Evolutionary conservation across 2,888 invertebrate species (phyloP), one percentile per base, ranked within the genome.

Genomic region (Drosophila monieri): DNA sequence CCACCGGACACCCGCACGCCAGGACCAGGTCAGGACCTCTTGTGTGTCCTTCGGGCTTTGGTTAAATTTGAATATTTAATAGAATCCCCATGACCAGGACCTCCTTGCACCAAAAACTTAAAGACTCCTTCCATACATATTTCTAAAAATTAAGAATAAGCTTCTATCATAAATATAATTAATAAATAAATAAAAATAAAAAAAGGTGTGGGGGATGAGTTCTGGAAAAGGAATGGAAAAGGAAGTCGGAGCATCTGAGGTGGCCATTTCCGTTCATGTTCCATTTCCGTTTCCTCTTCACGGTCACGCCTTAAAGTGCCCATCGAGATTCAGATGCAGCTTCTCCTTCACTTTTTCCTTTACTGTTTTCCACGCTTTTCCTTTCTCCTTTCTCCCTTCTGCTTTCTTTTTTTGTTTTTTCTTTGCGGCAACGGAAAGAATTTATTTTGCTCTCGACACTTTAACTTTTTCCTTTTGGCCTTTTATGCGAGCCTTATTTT

Each of bases 261-360:
- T 39, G 59, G 61, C 56, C 73, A 78, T 54, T 83, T 83, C 78
- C 86, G 83, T 48, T 81, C 43, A 64, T 78, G 72, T 77, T 78
- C 74, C 85, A 81, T 77, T 87, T 87, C 87, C 87, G 79, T 58
- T 87, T 80, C 67, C 81, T 56, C 76, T 67, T 75, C 78, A 69
- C 32, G 67, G 68, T 54, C 58, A 54, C 35, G 67, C 67, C 54
- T 58, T 60, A 46, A 69, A 69, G 69, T 68, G 54, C 41, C 60
- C 54, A 27, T 43, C 21, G 21, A 43, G 43, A 43, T 35, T 62
- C 18, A 23, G 27, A 25, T 32, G 51, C 44, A 48, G 39, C 51
- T 8, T 35, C 23, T 30, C 44, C 41, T 53, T 30, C 52, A n/a
- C 14, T 12, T 39, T 27, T 27, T 18, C 12, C 32, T 35, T 46